phyloP scores from a whole-genome alignment of 2,888 invertebrate species.

The Drosophila mimetica region DNA sequence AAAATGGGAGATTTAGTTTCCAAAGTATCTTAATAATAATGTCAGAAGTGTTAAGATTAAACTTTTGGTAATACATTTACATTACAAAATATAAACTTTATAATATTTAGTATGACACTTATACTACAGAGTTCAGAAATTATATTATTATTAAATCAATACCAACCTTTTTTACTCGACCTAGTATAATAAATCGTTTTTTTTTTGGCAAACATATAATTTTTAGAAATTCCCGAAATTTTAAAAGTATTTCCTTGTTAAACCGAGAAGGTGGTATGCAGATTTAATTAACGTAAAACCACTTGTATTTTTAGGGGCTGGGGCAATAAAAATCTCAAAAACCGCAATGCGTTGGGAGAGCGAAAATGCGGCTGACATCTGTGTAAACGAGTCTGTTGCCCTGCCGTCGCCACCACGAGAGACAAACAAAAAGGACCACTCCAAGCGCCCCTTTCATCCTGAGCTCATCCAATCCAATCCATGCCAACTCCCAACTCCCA shows the following conservation, averaged over 20 bases:
- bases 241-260: not conserved
- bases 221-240: not conserved
- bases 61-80: no score
- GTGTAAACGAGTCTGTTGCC: conserved; percentile 39
- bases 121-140: no score
- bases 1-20: no score
- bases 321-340: conserved; percentile 60
- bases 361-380: conserved; percentile 66
- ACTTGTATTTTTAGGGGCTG: conserved; percentile 41
- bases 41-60: no score
- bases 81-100: no score
- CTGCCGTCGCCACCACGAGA: conserved; percentile 30
- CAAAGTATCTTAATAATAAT: no score
- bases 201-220: no score
- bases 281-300: conserved; percentile 46
- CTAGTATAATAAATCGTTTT: no score
- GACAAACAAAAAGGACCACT: conserved; percentile 60
- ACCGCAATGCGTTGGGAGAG: conserved; percentile 48
- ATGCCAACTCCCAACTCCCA: conserved; percentile 9
- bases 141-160: no score
- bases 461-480: conserved; percentile 34
- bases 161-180: no score
- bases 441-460: conserved; percentile 27
- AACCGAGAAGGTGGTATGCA: conserved; percentile 26
- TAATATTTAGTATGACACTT: no score